These are phyloP conservation scores for Carposina sasakii DNA, from an alignment of 1,140 invertebrate species.

Conservation along the genomic window DNA sequence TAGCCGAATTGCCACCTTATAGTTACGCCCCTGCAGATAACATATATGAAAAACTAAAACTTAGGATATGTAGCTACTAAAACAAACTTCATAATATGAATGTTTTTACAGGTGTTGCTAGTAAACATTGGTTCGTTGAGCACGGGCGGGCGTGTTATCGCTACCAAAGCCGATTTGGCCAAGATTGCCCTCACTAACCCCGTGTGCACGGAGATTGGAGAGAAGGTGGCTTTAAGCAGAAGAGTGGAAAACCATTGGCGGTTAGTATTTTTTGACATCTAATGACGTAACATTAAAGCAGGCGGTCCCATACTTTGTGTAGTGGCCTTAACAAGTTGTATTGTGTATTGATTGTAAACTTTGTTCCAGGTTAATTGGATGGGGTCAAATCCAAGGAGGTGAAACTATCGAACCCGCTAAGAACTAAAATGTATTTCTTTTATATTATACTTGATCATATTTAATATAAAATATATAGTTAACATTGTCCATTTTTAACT, in stretches of 20 bases:
- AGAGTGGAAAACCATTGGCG: slow-evolving; percentile 99
- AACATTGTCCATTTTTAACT: too few relatives aligned
- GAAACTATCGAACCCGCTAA: slow-evolving; percentile 87
- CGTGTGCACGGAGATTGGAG: slow-evolving; percentile 98
- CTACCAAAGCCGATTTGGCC: slow-evolving; percentile 97
- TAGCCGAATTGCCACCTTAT: too few relatives aligned
- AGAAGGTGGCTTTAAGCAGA: slow-evolving; percentile 98
- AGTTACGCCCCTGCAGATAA: too few relatives aligned
- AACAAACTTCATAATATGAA: slow-evolving; percentile 5
- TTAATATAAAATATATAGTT: too few relatives aligned
- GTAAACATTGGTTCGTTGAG: slow-evolving; percentile 99
- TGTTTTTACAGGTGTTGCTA: slow-evolving; percentile 81
- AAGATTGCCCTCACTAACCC: slow-evolving; percentile 98
- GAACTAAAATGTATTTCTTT: slow-evolving; percentile 45
- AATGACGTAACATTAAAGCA: too few relatives aligned
- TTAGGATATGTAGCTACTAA: too few relatives aligned
- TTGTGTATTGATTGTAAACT: too few relatives aligned
- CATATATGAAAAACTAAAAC: too few relatives aligned
- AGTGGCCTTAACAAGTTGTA: too few relatives aligned
- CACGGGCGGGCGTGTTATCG: slow-evolving; percentile 96
- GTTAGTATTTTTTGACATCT: slow-evolving; percentile 62
- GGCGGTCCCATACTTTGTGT: too few relatives aligned
- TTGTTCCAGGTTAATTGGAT: slow-evolving; percentile 90
- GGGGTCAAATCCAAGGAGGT: slow-evolving; percentile 96
- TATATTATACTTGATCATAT: slow-evolving; percentile 42